phyloP scores from a whole-genome alignment of 2,888 invertebrate species.

The Nomada lathburiana region DNA sequence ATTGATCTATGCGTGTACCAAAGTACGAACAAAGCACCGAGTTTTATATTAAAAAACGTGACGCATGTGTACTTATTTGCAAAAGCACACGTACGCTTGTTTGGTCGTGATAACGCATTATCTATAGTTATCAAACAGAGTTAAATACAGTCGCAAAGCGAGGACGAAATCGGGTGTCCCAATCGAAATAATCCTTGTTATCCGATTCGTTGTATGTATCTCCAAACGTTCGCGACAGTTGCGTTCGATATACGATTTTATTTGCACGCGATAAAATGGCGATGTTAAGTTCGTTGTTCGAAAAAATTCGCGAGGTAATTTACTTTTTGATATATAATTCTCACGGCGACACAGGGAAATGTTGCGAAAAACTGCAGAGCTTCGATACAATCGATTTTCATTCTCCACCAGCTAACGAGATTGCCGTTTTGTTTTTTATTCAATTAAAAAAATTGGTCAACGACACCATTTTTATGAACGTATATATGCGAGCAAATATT shows the following conservation, averaged over 20 bases:
- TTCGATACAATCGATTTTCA: not conserved
- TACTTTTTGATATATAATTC: constrained; percentile 26
- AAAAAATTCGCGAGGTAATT: constrained; percentile 30
- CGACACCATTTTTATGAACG: not conserved
- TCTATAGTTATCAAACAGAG: constrained; percentile 16
- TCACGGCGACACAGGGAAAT: not conserved
- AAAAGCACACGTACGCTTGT: constrained; percentile 2
- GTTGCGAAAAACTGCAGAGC: not conserved
- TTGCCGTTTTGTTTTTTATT: too few relatives aligned
- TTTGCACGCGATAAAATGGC: constrained; percentile 45
- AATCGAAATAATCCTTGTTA: constrained; percentile 44
- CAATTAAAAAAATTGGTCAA: not conserved
- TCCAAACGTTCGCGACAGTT: not conserved
- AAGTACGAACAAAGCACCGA: not conserved
- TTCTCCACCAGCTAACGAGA: too few relatives aligned
- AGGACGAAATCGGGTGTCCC: constrained; percentile 25
- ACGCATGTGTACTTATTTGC: too few relatives aligned
- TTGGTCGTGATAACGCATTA: constrained; percentile 33
- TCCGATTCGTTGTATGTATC: constrained; percentile 5
- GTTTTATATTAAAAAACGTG: constrained; percentile 4
- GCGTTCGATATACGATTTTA: constrained; percentile 7
- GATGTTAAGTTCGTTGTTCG: constrained; percentile 24
- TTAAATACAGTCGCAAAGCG: constrained; percentile 22
- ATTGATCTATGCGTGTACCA: too few relatives aligned
- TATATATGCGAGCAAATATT: too few relatives aligned